Base-by-base conservation (phyloP, 2,888 invertebrate species). In the Euproctis similis region DNA sequence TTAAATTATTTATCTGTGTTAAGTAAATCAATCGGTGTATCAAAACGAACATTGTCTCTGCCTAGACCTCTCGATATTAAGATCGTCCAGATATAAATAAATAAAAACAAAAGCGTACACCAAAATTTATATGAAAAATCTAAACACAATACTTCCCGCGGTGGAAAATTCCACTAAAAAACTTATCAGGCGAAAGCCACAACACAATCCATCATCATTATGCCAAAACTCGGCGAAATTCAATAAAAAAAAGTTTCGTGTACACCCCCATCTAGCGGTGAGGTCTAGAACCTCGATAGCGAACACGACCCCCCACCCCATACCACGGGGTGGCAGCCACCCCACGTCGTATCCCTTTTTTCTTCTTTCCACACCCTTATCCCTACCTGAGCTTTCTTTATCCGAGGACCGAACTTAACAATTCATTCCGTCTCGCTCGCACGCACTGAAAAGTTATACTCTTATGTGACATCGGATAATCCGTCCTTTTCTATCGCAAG, bases 311-410 rank as follows among this genome's bases (percentile, higher is more conserved):
- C n/a, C n/a, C n/a, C n/a, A n/a, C 56, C 62, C 65, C 60, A 67
- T 51, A 50, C 40, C 53, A 47, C 25, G 59, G 73, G 77, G 72
- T 63, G 69, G 65, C 34, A 29, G 53, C 72, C 75, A 70, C 77
- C 77, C 78, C 70, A 68, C 67, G 55, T 63, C 68, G 68, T 77
- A 80, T 81, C 78, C 78, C 78, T 81, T 82, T 80, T 82, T 80
- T 78, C 80, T 78, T 77, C 67, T 61, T 75, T 75, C 73, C 77
- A 77, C 78, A 78, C 82, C 82, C 81, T 81, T 81, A 80, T 75
- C 77, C 76, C 53, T 84, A 84, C 82, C 82, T 84, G 84, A 66
- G 76, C 75, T 82, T 84, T 84, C 84, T 84, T 82, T 82, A 82
- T 82, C 81, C 74, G 59, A 48, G 58, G 69, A 57, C 68, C 59